Conservation (phyloP, 2,797 vertebrate genomes). For the Morelia viridis region DNA sequence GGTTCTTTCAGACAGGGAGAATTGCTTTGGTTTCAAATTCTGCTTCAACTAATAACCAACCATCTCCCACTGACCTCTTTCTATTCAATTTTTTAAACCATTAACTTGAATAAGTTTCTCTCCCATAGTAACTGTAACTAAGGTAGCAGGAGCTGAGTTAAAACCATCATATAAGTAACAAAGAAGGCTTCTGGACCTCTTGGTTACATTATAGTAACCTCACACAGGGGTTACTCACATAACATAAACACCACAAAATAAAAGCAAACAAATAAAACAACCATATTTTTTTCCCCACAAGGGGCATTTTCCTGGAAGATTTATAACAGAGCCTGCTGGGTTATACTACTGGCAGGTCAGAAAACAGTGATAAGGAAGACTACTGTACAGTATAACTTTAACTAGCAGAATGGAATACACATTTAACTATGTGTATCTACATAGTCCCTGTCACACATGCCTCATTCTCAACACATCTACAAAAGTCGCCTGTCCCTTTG, state of each 20-base stretch:
- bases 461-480: too few species aligned
- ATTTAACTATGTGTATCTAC: too few species aligned
- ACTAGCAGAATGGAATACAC: too few species aligned
- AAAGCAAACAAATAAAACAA: not conserved
- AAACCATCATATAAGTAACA: not conserved
- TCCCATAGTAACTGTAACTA: not conserved
- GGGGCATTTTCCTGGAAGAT: not conserved
- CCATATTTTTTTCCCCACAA: not conserved
- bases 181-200: not conserved
- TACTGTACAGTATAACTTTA: not conserved
- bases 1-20: not conserved
- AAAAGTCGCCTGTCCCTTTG: not conserved
- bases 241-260: not conserved
- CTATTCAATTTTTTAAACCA: not conserved
- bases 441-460: too few species aligned
- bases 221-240: not conserved
- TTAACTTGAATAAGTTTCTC: not conserved
- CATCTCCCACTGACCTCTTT: not conserved
- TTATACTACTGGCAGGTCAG: not conserved
- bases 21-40: conserved; percentile 1
- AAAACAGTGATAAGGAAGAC: not conserved
- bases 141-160: not conserved
- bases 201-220: not conserved
- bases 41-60: not conserved
- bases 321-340: not conserved